A percentile compares a stretch with the other conserved stretches of the same genome.
Evolutionary conservation across 2,113 vertebrate genomes (phyloP).

Genomic region (Campylorhamphus procurvoides): DNA sequence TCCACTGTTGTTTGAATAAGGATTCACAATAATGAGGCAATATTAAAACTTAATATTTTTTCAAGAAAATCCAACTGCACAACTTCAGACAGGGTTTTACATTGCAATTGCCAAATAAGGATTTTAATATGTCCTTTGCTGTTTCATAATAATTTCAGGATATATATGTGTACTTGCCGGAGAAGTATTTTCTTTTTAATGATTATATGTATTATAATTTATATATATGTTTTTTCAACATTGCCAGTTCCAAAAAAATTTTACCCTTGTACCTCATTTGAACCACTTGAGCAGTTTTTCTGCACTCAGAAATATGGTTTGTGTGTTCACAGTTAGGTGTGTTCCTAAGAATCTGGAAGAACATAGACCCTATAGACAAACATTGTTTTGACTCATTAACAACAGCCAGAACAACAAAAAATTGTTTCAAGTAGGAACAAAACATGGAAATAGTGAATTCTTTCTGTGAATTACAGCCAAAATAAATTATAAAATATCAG

Average conservation of each 20-base stretch:
- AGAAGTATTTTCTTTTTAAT: neutral
- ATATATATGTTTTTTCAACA: neutral
- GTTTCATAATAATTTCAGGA: neutral
- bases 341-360: neutral
- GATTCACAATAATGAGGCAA: neutral
- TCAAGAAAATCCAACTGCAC: neutral
- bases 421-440: neutral
- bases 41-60: neutral
- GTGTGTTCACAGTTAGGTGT: neutral
- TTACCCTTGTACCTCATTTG: neutral
- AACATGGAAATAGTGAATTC: neutral
- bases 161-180: neutral
- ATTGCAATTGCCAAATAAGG: neutral
- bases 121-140: neutral
- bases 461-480: neutral
- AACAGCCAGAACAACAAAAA: neutral
- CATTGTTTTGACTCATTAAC: neutral
- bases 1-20: neutral
- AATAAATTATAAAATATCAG: neutral
- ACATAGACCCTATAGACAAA: neutral
- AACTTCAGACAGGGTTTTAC: neutral
- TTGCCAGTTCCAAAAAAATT: neutral
- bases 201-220: neutral
- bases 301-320: neutral
- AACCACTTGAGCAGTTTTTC: neutral